These are phyloP conservation scores for Gymnogyps californianus DNA, from an alignment of 2,113 vertebrate genomes.

Conservation along the genomic window DNA sequence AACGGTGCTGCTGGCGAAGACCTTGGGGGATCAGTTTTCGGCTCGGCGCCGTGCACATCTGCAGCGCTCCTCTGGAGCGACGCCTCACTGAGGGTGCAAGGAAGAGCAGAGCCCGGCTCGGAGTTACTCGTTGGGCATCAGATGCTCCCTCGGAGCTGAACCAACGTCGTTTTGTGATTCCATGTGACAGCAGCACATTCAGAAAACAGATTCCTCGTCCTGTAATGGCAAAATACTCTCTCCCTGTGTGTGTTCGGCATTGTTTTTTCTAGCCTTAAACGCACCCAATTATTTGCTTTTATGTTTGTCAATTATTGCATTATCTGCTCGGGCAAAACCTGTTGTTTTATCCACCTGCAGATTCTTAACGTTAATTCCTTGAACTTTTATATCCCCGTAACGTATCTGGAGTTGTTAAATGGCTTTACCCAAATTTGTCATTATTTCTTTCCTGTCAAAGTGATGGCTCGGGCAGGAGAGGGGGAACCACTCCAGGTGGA, in stretches of 20 bases:
- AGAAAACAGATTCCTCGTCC: not conserved
- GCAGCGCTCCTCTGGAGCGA: not conserved
- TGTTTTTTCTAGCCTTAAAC: not conserved
- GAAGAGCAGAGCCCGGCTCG: not conserved
- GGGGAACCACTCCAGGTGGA: not conserved
- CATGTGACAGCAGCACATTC: not conserved
- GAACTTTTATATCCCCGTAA: not conserved
- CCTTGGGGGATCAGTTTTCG: accelerated
- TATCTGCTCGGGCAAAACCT: not conserved
- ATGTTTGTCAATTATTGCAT: not conserved
- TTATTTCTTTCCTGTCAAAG: not conserved
- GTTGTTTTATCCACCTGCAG: not conserved
- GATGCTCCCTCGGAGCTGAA: not conserved
- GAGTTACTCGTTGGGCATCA: not conserved
- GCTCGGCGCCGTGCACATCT: not conserved
- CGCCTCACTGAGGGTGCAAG: not conserved
- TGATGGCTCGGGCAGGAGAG: not conserved
- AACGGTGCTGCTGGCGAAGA: not conserved
- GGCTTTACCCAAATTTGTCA: not conserved
- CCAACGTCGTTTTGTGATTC: accelerated
- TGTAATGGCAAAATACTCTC: not conserved
- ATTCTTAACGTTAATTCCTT: not conserved
- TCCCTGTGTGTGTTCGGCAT: accelerated
- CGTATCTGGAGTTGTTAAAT: not conserved
- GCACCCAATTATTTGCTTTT: not conserved